Evolutionary conservation across 2,797 vertebrate genomes (phyloP), one percentile per base, ranked within the genome.

Genomic region (Tamandua tetradactyla): DNA sequence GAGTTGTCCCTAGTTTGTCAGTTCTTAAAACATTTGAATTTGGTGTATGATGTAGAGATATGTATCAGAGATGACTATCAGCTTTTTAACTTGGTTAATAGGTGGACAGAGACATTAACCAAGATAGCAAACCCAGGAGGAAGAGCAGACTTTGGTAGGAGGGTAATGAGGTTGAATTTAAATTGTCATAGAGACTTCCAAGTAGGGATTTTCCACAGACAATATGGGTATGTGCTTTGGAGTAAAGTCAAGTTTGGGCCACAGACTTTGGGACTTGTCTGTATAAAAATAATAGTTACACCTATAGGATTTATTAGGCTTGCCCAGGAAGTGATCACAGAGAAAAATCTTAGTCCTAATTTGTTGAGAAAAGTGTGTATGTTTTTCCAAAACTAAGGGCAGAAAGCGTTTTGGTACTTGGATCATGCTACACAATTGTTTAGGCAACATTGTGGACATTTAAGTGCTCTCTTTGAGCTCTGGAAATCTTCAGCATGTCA

Each of bases 21-120:
- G 7, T 89, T 96, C 64, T 91, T 86, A 82, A 86, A 84, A 82
- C n/a, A 94, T 75, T 40, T 87, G 44, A 84, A 76, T 71, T 49
- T 95, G 11, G 5, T 80, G 6, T 49, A 13, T 87, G 61, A 83
- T 27, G 30, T 76, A 90, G 66, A 92, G 89, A 79, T 47, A 61
- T 30, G 47, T 55, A 5, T 44, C 78, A 83, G 30, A 94, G 59
- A 76, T 44, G n/a, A 94, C 30, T n/a, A 2, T n/a, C 25, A 82
- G 35, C 10, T 49, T 96, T 96, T 95, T 81, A 79, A 87, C 32
- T 78, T 81, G 64, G 42, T 52, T 82, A 20, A 68, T 42, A 27
- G 2, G 35, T 78, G 22, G 30, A 88, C 2, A 82, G 37, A 66
- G 9, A 25, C 42, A 35, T 83, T 15, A 78, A 81, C 30, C 15